A percentile compares a stretch with the other conserved stretches of the same genome.
Evolutionary conservation across 2,888 invertebrate genomes (phyloP).

Genomic region (Volucella zonaria): DNA sequence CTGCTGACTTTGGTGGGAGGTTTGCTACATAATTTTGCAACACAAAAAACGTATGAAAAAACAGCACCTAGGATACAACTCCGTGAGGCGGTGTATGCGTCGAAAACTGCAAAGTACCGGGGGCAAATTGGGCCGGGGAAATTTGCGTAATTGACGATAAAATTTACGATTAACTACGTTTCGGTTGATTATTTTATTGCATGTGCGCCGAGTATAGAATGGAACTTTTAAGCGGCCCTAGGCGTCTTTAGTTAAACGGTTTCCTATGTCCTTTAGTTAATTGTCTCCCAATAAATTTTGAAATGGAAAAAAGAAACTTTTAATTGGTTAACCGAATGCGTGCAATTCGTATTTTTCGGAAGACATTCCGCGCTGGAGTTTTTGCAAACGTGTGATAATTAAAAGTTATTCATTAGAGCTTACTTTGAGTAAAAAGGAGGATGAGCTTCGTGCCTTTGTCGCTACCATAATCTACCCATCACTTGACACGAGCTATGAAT

Average conservation of each 20-base stretch:
- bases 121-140: slow-evolving; percentile 3
- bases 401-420: slow-evolving; percentile 13
- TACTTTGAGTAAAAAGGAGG: background rate
- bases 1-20: background rate
- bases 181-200: slow-evolving; percentile 62
- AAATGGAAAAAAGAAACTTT: slow-evolving; percentile 16
- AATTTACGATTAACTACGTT: slow-evolving; percentile 67
- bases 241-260: slow-evolving; percentile 1
- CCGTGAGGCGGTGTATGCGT: slow-evolving; percentile 35
- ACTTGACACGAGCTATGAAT: too few relatives aligned
- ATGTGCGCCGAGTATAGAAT: slow-evolving; percentile 8
- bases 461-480: too few relatives aligned
- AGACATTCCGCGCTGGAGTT: background rate
- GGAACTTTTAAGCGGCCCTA: background rate
- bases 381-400: slow-evolving; percentile 7
- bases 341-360: background rate
- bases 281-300: slow-evolving; percentile 47
- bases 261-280: slow-evolving; percentile 28
- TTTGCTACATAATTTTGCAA: slow-evolving; percentile 15
- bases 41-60: slow-evolving; percentile 1
- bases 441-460: background rate
- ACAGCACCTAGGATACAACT: slow-evolving; percentile 35
- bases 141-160: slow-evolving; percentile 73
- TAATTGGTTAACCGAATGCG: slow-evolving; percentile 40
- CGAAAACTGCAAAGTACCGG: slow-evolving; percentile 23